phyloP scores from a whole-genome alignment of 2,113 vertebrate genomes.

The Cygnus atratus region DNA sequence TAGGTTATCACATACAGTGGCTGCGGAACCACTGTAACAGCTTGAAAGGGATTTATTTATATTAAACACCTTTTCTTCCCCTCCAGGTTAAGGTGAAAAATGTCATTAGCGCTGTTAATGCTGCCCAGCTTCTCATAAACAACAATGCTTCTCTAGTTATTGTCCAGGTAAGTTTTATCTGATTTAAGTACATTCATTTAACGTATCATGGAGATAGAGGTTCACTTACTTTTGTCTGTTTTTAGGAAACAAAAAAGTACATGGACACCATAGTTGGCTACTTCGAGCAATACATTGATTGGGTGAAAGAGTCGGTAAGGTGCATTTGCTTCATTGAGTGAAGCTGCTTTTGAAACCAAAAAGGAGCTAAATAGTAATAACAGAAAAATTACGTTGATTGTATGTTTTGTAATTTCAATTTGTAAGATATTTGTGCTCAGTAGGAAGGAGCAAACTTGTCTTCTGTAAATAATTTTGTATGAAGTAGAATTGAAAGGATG shows the following conservation, averaged over 20 bases:
- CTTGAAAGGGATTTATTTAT: not conserved
- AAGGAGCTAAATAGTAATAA: not conserved
- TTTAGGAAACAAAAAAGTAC: constrained; percentile 85
- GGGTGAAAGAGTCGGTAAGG: constrained; percentile 90
- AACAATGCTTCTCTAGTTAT: constrained; percentile 81
- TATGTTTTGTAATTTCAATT: not conserved
- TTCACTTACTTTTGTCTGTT: not conserved
- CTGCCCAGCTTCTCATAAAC: constrained; percentile 86
- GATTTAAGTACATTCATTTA: not conserved
- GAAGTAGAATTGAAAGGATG: not conserved
- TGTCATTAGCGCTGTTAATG: constrained; percentile 78
- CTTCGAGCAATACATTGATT: constrained; percentile 88
- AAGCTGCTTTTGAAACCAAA: not conserved
- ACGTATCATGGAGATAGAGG: not conserved
- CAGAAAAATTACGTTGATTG: not conserved
- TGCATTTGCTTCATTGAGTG: not conserved
- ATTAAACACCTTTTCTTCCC: not conserved
- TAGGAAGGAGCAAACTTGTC: not conserved
- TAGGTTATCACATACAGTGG: not conserved
- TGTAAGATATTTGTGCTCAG: not conserved
- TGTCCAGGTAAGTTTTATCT: constrained; percentile 75
- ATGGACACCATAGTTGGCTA: constrained; percentile 82
- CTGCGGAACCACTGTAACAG: not conserved
- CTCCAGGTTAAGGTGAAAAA: constrained; percentile 81
- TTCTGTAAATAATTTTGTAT: not conserved